Base-by-base conservation (phyloP, 2,797 vertebrate species). In the Phataginus tetradactyla region DNA sequence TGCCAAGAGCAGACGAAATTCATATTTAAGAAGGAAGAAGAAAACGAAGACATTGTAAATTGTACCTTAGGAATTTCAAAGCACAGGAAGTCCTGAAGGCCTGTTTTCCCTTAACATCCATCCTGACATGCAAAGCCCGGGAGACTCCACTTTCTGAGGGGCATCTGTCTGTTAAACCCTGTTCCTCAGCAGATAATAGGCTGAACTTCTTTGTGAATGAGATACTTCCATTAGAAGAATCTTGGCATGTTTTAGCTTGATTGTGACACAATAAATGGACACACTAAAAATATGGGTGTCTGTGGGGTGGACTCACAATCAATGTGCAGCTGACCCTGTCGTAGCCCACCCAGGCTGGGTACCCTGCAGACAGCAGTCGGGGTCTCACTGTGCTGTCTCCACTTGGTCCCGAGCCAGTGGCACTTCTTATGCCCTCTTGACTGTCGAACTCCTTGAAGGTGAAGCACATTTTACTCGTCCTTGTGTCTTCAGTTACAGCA, bases 21-120 rank as follows among this genome's bases (percentile, higher is more conserved):
- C 18, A 10, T 68, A n/a, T 18, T 45, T 29, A 61, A 42, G 23
- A 39, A 71, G 57, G 45, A 32, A 13, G 59, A 42, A 71, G 39
- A 4, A 18, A 4, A n/a, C 53, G 15, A 18, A 23, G 21, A 78
- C 53, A 84, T 42, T 32, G 29, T 75, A 32, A 57, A 64, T 64
- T 57, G 45, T 51, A 3, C 42, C 57, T 53, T 23, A 27, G 92
- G 34, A 45, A 63, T 53, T 71, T 79, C 74, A 80, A 63, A 80
- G 7, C 9, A 79, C n/a, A 1, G 0, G 14, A 78, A 68, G 20
- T n/a, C 25, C 37, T 5, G 0, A 57, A 66, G 15, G 6, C 13
- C 7, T 21, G 11, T 5, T 20, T 69, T 59, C 34, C 29, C 29
- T 10, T 18, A 61, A n/a, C 8, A 3, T 45, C 23, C 49, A 39